These are phyloP conservation scores for Nesogale talazaci DNA, from an alignment of 2,113 vertebrate genomes.

Conservation along the genomic window DNA sequence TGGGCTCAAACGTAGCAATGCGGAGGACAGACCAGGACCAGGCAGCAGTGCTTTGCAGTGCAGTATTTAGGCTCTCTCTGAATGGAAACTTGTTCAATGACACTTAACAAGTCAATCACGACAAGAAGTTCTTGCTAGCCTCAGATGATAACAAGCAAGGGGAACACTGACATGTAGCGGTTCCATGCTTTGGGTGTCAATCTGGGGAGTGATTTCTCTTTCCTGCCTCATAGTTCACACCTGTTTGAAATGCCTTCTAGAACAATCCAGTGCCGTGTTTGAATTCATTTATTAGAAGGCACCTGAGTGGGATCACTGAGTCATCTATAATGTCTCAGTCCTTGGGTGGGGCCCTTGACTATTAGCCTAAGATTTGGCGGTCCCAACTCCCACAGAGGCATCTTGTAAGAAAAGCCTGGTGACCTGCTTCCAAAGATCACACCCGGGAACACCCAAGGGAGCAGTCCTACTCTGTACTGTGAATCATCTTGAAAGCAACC, in stretches of 20 bases:
- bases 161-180: background rate
- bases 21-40: too few species aligned
- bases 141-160: background rate
- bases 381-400: background rate
- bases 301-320: background rate
- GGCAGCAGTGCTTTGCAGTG: too few species aligned
- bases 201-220: background rate
- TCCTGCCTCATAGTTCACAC: background rate
- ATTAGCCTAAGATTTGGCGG: background rate
- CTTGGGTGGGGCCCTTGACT: background rate
- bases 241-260: background rate
- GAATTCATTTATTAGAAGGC: background rate
- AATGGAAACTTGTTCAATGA: too few species aligned
- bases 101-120: background rate
- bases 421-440: background rate
- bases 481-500: background rate
- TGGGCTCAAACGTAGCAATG: too few species aligned
- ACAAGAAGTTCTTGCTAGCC: background rate
- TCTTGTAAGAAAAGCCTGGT: background rate
- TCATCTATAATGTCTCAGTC: background rate
- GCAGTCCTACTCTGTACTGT: background rate
- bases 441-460: background rate
- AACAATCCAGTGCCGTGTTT: background rate
- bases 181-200: background rate
- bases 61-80: too few species aligned